These are phyloP conservation scores for Hydriomena furcata DNA, from an alignment of 2,888 invertebrate genomes.

Conservation along the genomic window DNA sequence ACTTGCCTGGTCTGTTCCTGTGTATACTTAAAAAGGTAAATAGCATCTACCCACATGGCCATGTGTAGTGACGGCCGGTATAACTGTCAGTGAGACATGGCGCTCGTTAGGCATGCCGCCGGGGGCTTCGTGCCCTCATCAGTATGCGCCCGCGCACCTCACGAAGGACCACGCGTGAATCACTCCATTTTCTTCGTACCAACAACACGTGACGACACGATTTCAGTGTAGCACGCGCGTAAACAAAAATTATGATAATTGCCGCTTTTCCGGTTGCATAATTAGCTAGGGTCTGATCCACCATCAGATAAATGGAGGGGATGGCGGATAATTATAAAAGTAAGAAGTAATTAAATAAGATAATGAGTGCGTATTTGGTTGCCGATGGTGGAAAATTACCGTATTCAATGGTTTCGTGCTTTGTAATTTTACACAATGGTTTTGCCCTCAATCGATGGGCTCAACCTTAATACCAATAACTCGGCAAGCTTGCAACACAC, in stretches of 20 bases:
- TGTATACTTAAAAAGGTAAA: conserved; percentile 30
- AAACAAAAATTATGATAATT: conserved; percentile 67
- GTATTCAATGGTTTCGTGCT: background rate
- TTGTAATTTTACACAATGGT: background rate
- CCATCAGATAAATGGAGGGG: background rate
- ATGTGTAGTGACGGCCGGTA: conserved; percentile 47
- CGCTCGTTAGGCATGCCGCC: conserved; percentile 66
- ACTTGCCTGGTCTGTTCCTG: conserved; percentile 1
- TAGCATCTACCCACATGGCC: conserved; percentile 32
- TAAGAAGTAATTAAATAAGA: no score
- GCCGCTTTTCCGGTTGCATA: conserved; percentile 62
- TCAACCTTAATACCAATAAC: conserved; percentile 19
- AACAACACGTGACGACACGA: conserved; percentile 77
- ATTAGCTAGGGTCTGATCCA: conserved; percentile 23
- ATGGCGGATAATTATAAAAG: background rate
- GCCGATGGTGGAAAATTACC: no score
- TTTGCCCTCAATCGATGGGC: conserved; percentile 14
- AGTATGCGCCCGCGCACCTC: conserved; percentile 77
- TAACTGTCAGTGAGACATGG: conserved; percentile 60
- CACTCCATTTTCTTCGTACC: conserved; percentile 65
- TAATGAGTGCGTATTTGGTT: no score
- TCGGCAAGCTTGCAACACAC: conserved; percentile 16
- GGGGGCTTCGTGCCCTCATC: conserved; percentile 62
- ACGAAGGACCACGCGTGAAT: conserved; percentile 73
- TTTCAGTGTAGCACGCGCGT: conserved; percentile 69